Evolutionary conservation across 2,888 invertebrate genomes (phyloP).

Genomic region (Orthonevra nobilis): DNA sequence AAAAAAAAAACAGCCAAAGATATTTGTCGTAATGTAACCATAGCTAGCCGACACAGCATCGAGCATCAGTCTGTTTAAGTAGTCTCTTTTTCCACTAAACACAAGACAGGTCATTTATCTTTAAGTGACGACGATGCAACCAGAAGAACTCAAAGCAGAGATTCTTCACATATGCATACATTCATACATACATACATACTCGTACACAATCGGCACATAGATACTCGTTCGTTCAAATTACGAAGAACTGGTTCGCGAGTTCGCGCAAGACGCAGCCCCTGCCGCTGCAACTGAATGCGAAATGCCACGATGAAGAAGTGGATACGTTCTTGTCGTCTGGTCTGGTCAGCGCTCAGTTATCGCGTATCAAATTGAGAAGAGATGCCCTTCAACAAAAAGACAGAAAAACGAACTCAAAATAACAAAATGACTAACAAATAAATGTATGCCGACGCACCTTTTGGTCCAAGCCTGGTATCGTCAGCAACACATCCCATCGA

Average conservation of each 20-base stretch:
- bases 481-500: slow-evolving; percentile 17
- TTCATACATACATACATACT: slow-evolving; percentile 5
- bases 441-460: slow-evolving; percentile 49
- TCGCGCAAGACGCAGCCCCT: slow-evolving; percentile 40
- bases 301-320: slow-evolving; percentile 43
- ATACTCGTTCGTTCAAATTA: slow-evolving; percentile 61
- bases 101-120: slow-evolving; percentile 69
- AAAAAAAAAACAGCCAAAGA: too few species aligned
- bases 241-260: slow-evolving; percentile 66
- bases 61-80: slow-evolving; percentile 21
- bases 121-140: slow-evolving; percentile 63
- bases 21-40: too few species aligned
- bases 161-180: slow-evolving; percentile 48
- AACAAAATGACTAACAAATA: too few species aligned
- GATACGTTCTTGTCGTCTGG: slow-evolving; percentile 56
- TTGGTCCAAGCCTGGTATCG: slow-evolving; percentile 19
- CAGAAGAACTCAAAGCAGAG: slow-evolving; percentile 53
- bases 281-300: slow-evolving; percentile 61
- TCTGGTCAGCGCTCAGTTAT: slow-evolving; percentile 22
- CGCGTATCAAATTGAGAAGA: slow-evolving; percentile 50
- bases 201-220: slow-evolving; percentile 36
- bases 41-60: too few species aligned
- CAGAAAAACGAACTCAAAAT: slow-evolving; percentile 9
- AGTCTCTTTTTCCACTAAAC: slow-evolving; percentile 47
- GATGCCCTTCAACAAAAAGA: slow-evolving; percentile 45